Evolutionary conservation across 2,888 invertebrate genomes (phyloP).

Genomic region (Pachymerium ferrugineum): DNA sequence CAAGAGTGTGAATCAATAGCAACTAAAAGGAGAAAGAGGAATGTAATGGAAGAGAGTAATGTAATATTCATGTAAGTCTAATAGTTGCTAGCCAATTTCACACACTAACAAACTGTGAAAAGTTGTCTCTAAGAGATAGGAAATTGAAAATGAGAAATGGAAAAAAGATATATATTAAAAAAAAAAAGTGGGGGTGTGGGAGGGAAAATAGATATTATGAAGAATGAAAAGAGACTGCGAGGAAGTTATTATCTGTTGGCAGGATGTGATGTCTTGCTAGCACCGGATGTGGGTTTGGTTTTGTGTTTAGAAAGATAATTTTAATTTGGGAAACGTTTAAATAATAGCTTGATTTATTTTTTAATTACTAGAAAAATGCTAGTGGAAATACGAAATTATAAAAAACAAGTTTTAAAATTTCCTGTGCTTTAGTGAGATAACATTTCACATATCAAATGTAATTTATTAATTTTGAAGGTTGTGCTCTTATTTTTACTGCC

Average conservation of each 20-base stretch:
- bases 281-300: not conserved
- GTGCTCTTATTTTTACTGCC: too few species aligned
- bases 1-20: constrained; percentile 18
- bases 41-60: constrained; percentile 6
- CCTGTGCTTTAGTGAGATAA: too few species aligned
- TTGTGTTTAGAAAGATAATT: not conserved
- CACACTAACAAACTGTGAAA: not conserved
- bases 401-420: too few species aligned
- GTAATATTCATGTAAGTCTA: not conserved
- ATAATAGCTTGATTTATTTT: too few species aligned
- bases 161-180: not conserved
- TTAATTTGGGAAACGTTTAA: not conserved
- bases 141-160: not conserved
- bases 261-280: constrained; percentile 6
- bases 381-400: too few species aligned
- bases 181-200: too few species aligned
- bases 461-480: too few species aligned
- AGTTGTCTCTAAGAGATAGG: not conserved
- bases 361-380: too few species aligned
- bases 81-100: not conserved
- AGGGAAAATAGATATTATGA: too few species aligned
- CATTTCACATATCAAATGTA: too few species aligned
- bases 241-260: not conserved
- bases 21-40: not conserved
- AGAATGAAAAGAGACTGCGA: not conserved